A percentile compares a stretch with the other conserved stretches of the same genome.
Evolutionary conservation across 2,113 vertebrate genomes (phyloP).

Genomic region (Chitala chitala): DNA sequence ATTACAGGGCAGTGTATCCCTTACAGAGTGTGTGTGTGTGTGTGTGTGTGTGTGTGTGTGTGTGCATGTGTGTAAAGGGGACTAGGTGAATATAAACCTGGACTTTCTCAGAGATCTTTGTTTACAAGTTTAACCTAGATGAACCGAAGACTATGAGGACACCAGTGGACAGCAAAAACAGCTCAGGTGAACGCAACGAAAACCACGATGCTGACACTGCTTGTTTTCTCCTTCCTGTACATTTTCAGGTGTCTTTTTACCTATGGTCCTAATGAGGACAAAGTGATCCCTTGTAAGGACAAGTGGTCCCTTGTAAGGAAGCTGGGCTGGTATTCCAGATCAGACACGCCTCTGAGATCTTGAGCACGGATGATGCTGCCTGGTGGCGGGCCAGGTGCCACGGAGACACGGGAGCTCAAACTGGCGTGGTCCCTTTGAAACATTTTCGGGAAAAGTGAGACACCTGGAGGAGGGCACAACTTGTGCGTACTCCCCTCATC

Average conservation of each 20-base stretch:
- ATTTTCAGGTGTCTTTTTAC: conserved; percentile 85
- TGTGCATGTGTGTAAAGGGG: no score
- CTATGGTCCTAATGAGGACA: conserved; percentile 80
- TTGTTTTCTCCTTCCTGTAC: conserved; percentile 62
- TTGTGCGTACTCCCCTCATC: not conserved
- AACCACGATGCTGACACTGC: not conserved
- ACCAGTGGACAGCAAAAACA: no score
- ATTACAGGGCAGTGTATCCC: conserved; percentile 7
- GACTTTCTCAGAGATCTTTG: not conserved
- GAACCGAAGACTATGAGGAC: not conserved
- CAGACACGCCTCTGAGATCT: conserved; percentile 86
- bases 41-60: no score
- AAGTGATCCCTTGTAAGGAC: conserved; percentile 83
- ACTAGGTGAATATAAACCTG: not conserved
- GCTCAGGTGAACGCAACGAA: conserved; percentile 16
- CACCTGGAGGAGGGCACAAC: not conserved
- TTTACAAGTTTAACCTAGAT: not conserved
- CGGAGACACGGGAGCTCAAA: conserved; percentile 63
- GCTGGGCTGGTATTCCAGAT: conserved; percentile 80
- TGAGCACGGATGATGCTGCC: conserved; percentile 82
- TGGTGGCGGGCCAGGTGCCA: conserved; percentile 91
- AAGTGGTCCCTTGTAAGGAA: no score
- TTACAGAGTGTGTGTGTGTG: no score
- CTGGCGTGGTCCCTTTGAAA: conserved; percentile 83
- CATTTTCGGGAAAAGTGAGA: conserved; percentile 89